These are phyloP conservation scores for Drosophila leonis DNA, from an alignment of 2,888 invertebrate species.

Conservation along the genomic window DNA sequence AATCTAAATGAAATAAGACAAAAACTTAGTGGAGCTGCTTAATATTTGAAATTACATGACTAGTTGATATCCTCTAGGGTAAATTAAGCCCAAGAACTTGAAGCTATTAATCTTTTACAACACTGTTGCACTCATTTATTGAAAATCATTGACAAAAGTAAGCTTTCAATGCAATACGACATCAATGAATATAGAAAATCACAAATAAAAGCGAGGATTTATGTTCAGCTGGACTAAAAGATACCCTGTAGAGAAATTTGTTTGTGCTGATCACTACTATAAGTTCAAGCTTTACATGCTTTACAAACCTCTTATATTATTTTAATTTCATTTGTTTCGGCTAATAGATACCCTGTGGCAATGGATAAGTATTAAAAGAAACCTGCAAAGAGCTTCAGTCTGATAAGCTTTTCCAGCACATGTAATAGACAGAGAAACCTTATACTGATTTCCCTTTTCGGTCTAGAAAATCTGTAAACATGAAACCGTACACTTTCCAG, in stretches of 20 bases:
- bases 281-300: neutral
- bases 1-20: constrained; percentile 29
- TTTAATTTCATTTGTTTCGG: no score
- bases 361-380: no score
- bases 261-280: neutral
- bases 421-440: neutral
- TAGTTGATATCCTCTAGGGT: neutral
- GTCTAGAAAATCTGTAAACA: neutral
- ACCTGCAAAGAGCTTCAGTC: no score
- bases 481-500: neutral
- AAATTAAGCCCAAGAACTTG: neutral
- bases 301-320: no score
- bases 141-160: neutral
- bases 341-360: no score
- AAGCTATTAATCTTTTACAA: neutral
- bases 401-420: no score
- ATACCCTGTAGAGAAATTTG: neutral
- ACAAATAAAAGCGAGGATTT: no score
- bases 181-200: neutral
- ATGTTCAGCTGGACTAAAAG: neutral
- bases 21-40: neutral
- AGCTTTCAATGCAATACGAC: neutral
- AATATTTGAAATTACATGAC: neutral
- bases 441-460: neutral
- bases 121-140: neutral